Evolutionary conservation across 1,140 invertebrate genomes (phyloP), one percentile per base, ranked within the genome.

Genomic region (Acromyrmex heyeri): DNA sequence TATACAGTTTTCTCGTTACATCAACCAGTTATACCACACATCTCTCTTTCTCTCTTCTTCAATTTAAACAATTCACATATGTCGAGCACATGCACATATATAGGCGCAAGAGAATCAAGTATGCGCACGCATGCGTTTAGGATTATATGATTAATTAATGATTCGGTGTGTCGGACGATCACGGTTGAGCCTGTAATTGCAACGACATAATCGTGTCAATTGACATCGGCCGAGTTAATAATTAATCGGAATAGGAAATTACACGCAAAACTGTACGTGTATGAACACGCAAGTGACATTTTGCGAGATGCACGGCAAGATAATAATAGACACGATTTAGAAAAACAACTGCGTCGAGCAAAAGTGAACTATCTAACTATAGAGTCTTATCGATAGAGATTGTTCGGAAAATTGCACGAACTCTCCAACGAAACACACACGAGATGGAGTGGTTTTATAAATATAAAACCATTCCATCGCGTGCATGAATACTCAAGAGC

Each of bases 111-210:
- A 57, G n/a, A 57, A 30, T 44, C 73, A 38, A 61, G 70, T 76
- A 82, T 82, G 79, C 48, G 55, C 14, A 57, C 21, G 18, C 50
- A 18, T 55, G 12, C 57, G 83, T 87, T 88, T 88, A 83, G 91
- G 87, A 93, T 93, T 92, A 93, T 87, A 89, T 90, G 91, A 93
- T 93, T 94, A 94, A 95, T 95, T 94, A 94, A 94, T 92, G 93
- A 93, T 91, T 94, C 87, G 83, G 88, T 87, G 88, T 91, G 90
- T 93, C 92, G 91, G 93, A 94, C 91, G 89, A 92, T 91, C 87
- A 87, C 88, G 87, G 62, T 24, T 65, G 50, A 14, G 78, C 73
- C 69, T 79, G 91, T 93, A 93, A 94, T 94, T 91, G 91, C 88
- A 79, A 85, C 90, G 91, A 94, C 92, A 91, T 93, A 94, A 94